Conservation (phyloP, 2,888 invertebrate species). For the Cantharis rufa region DNA sequence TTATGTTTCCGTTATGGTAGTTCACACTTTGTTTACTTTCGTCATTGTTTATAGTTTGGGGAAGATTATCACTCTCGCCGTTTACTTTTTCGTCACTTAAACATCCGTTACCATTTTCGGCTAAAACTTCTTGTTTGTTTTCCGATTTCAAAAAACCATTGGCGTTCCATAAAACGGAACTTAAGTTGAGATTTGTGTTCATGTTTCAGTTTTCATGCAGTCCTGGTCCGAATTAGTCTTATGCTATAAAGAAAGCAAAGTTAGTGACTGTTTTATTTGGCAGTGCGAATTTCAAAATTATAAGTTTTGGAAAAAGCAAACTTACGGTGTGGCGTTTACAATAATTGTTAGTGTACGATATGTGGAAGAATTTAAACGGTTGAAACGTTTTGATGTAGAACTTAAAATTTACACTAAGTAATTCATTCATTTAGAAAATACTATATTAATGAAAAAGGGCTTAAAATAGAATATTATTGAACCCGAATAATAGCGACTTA, state of each 20-base stretch:
- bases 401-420: constrained; percentile 6
- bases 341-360: not conserved
- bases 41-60: not conserved
- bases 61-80: not conserved
- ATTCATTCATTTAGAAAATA: constrained; percentile 12
- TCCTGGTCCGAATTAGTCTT: not conserved
- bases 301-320: not conserved
- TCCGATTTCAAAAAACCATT: not conserved
- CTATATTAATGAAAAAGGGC: constrained; percentile 9
- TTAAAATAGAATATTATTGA: constrained; percentile 12
- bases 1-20: not conserved
- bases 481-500: constrained; percentile 13
- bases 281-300: not conserved
- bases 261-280: not conserved
- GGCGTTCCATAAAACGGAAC: not conserved
- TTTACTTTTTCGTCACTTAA: not conserved
- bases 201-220: not conserved
- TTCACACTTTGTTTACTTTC: not conserved
- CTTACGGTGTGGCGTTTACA: not conserved
- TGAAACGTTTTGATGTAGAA: not conserved
- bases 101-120: not conserved
- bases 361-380: not conserved
- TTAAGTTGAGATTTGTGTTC: not conserved
- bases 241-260: not conserved
- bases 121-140: not conserved